Evolutionary conservation across 2,888 invertebrate genomes (phyloP).

Genomic region (Dusona sp.): DNA sequence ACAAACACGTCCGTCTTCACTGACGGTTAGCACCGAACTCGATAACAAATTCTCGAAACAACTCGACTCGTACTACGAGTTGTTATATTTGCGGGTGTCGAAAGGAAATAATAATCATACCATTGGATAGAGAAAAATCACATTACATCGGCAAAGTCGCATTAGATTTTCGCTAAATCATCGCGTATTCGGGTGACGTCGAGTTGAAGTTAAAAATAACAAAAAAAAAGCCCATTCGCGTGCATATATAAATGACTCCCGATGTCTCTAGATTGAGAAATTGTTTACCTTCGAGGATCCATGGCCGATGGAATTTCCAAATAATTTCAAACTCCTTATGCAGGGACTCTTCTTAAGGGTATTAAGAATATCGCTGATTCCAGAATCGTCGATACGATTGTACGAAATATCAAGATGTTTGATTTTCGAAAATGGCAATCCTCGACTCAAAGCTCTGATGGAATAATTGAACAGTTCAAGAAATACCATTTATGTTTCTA

Average conservation of each 20-base stretch:
- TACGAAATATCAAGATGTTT: constrained; percentile 86
- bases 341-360: constrained; percentile 86
- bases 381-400: constrained; percentile 86
- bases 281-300: constrained; percentile 78
- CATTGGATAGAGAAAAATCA: too few relatives aligned
- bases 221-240: too few relatives aligned
- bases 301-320: constrained; percentile 84
- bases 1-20: neutral
- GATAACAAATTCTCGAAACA: neutral
- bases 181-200: too few relatives aligned
- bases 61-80: neutral
- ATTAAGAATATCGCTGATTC: constrained; percentile 86
- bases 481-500: too few relatives aligned
- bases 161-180: too few relatives aligned
- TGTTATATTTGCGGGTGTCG: too few relatives aligned
- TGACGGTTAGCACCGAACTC: too few relatives aligned
- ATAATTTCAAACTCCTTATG: constrained; percentile 83
- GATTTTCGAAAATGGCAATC: constrained; percentile 87
- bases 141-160: too few relatives aligned
- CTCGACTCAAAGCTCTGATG: constrained; percentile 85
- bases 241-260: neutral
- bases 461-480: neutral
- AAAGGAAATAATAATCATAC: too few relatives aligned
- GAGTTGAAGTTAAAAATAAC: too few relatives aligned
- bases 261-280: neutral